These are phyloP conservation scores for Mactromeris polynyma DNA, from an alignment of 2,888 invertebrate genomes.

Conservation along the genomic window DNA sequence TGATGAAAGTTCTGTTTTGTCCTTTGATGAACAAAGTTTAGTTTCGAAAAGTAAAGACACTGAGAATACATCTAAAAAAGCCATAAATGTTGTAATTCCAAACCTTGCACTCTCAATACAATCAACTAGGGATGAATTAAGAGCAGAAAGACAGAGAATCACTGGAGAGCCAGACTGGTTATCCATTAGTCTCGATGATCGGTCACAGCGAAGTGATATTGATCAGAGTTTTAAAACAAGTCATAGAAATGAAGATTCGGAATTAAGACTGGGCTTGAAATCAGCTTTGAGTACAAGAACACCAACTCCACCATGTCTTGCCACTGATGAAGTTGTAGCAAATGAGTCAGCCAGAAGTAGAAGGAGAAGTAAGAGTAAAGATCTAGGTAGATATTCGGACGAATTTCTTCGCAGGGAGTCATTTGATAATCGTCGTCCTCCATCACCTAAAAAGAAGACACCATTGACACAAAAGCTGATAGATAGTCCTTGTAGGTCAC, in stretches of 20 bases:
- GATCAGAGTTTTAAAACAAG: slow-evolving; percentile 20
- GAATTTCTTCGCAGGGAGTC: slow-evolving; percentile 64
- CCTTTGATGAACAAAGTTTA: slow-evolving; percentile 44
- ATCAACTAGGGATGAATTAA: slow-evolving; percentile 59
- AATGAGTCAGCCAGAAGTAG: slow-evolving; percentile 59
- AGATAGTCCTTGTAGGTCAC: slow-evolving; percentile 15
- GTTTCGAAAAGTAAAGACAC: slow-evolving; percentile 16
- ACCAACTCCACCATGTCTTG: slow-evolving; percentile 34
- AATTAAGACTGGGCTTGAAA: slow-evolving; percentile 27
- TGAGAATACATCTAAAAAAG: slow-evolving; percentile 30
- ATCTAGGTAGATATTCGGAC: slow-evolving; percentile 38
- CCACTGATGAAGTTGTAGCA: background rate
- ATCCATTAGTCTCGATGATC: slow-evolving; percentile 62
- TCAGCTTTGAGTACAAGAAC: slow-evolving; percentile 45
- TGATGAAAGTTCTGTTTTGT: slow-evolving; percentile 26
- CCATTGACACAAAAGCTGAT: slow-evolving; percentile 53
- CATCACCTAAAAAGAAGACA: slow-evolving; percentile 57
- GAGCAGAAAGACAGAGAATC: slow-evolving; percentile 54
- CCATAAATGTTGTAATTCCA: slow-evolving; percentile 61
- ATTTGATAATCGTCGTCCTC: slow-evolving; percentile 60
- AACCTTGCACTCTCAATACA: slow-evolving; percentile 57
- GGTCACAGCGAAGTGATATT: slow-evolving; percentile 34
- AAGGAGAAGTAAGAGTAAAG: slow-evolving; percentile 44
- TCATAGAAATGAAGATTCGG: background rate
- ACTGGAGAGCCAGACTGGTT: slow-evolving; percentile 54